Evolutionary conservation across 2,797 vertebrate species (phyloP), one percentile per base, ranked within the genome.

Genomic region (Emys orbicularis): DNA sequence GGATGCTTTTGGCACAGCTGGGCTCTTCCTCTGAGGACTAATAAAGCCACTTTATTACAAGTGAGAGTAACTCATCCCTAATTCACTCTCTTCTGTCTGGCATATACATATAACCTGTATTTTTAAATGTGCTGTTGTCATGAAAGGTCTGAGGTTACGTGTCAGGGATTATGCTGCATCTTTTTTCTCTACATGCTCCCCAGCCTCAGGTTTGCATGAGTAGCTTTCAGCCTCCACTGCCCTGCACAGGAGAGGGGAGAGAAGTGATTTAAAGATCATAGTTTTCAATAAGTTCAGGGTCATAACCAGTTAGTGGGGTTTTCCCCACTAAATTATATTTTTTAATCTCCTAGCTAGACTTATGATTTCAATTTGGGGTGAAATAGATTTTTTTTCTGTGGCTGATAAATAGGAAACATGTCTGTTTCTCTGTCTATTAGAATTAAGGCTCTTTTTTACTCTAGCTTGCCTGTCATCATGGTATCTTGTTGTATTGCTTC

Each of bases 81-180:
- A 68, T 93, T 3, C 88, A 92, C 82, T 86, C 18, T 7, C 91
- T 94, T 94, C n/a, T 31, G 49, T 93, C n/a, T n/a, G 49, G 34
- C 11, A 79, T 93, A 15, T 12, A 8, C 89, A 44, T 41, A 87
- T 92, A 90, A 80, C 74, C 86, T 90, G 25, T 9, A 84, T 0
- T 27, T 79, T 94, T 88, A 76, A 44, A 2, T 72, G 18, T 81
- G 29, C n/a, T 76, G 5, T 49, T 79, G 12, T 49, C 41, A 77
- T 56, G 76, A 77, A 56, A 68, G 1, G 72, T 37, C 53, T 10
- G 10, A 47, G 87, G 3, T 61, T 37, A 27, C 34, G 21, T 72
- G 86, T 11, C 74, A 72, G 34, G 25, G 52, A 18, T 41, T 53
- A 6, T 4, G 9, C 89, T 91, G 56, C 3, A 5, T 37, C 89